Conservation (phyloP, 2,888 invertebrate species). For the Clunio marinus region DNA sequence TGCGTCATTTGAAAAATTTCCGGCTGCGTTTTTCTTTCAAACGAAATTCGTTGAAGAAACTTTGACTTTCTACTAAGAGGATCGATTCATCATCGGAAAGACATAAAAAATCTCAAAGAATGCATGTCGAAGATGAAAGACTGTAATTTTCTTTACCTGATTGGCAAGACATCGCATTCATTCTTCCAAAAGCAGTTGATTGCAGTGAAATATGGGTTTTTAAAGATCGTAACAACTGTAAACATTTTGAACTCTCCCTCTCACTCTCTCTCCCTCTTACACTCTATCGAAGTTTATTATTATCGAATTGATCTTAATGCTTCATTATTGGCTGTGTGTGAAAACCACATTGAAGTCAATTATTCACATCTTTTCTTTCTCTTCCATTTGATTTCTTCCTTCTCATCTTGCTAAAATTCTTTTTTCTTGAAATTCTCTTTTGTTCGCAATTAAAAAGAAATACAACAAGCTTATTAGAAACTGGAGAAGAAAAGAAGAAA, state of each 20-base stretch:
- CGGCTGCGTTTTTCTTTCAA: not conserved
- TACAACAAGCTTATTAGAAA: conserved; percentile 21
- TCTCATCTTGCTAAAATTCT: conserved; percentile 11
- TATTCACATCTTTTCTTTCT: conserved; percentile 28
- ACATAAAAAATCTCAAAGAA: conserved; percentile 1
- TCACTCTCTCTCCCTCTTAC: too few species aligned
- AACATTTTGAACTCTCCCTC: conserved; percentile 31
- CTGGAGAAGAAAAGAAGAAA: not conserved
- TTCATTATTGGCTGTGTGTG: conserved; percentile 33
- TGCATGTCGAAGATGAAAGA: conserved; percentile 3
- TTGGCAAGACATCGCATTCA: conserved; percentile 5
- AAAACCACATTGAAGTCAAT: conserved; percentile 39
- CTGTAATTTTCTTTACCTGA: conserved; percentile 12
- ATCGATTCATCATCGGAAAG: not conserved
- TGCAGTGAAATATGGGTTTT: conserved; percentile 35
- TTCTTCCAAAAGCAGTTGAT: conserved; percentile 3
- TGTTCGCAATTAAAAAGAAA: conserved; percentile 20
- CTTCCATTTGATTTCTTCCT: not conserved
- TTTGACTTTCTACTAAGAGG: not conserved
- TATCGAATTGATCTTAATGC: conserved; percentile 37
- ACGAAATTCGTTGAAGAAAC: not conserved
- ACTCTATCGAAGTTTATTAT: conserved; percentile 37
- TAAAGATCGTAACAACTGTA: conserved; percentile 37
- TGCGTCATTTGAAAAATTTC: too few species aligned
- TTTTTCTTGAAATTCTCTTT: not conserved